Evolutionary conservation across 2,888 invertebrate genomes (phyloP), one percentile per base, ranked within the genome.

Genomic region (Leucania comma): DNA sequence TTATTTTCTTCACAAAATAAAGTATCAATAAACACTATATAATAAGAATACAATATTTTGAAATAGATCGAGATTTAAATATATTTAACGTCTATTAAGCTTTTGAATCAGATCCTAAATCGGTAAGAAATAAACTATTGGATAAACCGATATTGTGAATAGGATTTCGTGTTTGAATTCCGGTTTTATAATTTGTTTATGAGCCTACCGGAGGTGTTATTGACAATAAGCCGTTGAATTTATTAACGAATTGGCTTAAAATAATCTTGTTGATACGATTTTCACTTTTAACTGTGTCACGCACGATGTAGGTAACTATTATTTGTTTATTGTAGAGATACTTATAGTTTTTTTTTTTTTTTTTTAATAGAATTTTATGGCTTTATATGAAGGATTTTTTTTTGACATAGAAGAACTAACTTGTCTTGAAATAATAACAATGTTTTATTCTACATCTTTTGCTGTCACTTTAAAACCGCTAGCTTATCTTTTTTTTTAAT

Each of bases 151-250:
- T 63, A 54, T 62, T 78, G 48, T 61, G 42, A 74, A 61, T 69
- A 58, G 53, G 1, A 75, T 17, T 84, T 82, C 60, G 63, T 64
- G 73, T 67, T 82, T 72, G 61, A 57, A 75, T 70, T 42, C 71
- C 14, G 50, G 62, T 75, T 76, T 71, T 38, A 71, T 50, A 59
- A 78, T 71, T 74, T 71, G 78, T 76, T 76, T 75, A 75, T 48
- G 68, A 59, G 29, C 35, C 5, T 54, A 17, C 10, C 9, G 32
- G 35, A 67, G 51, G 53, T 59, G 24, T 22, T 66, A 53, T 38
- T 38, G 38, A 48, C 35, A 29, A 58, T 75, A 75, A 72, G 48
- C 17, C 22, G 4, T 14, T 10, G 24, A 53, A 59, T 75, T 75
- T 67, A 75, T 75, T 51, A 35, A 46, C 50, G 12, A 46, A 35